Evolutionary conservation across 2,888 invertebrate species (phyloP), one percentile per base, ranked within the genome.

Genomic region (Lochmaea capreae): DNA sequence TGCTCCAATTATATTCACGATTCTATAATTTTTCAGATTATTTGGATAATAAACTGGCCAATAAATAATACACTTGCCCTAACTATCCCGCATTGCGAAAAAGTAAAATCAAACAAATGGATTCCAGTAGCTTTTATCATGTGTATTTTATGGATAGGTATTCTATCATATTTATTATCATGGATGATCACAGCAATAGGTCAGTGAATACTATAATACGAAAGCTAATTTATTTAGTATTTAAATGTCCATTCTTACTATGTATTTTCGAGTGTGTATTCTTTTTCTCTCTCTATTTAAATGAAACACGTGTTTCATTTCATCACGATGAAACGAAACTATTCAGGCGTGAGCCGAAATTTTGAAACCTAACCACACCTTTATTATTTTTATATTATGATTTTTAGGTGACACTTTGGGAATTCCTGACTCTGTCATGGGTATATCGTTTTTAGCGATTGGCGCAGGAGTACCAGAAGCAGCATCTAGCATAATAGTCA

Each of bases 161-260:
- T 69, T 33, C 42, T 69, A 18, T 69, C 63, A 12, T 69, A 69
- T 54, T 18, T 69, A 39, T 42, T 69, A 12, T 69, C 69, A 54
- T 69, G 69, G 69, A 62, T 69, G 69, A 62, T 69, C 5, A 69
- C 69, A n/a, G 69, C 62, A 22, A 42, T 69, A 54, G 69, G 69
- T 69, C 39, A 69, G 59, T 33, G n/a, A 10, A 57, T 18, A 1
- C 11, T 12, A 11, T 57, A 11, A 22, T 22, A 22, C 22, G 3
- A 22, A 3, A 22, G 8, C 33, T 2, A 39, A 39, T 39, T 39
- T 39, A 39, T 39, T 39, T 39, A 39, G 33, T 39, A 33, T 33
- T 33, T 33, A 33, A 33, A 33, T 33, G 33, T 33, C 3, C 33
- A 33, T 33, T 33, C 26, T n/a, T n/a, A n/a, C 22, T 22, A 22